These are phyloP conservation scores for Sipha flava DNA, from an alignment of 1,140 invertebrate genomes.

Conservation along the genomic window DNA sequence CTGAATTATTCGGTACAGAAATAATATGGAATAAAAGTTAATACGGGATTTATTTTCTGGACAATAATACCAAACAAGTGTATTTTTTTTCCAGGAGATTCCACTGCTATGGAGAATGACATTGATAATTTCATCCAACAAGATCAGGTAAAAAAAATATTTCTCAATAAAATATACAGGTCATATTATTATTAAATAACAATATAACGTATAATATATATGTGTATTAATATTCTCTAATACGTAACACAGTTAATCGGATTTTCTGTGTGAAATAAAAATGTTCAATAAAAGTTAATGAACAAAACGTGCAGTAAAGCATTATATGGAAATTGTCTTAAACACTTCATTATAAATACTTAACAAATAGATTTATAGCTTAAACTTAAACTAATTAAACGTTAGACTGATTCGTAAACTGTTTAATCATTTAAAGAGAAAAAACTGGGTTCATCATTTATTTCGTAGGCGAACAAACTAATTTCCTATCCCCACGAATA, in stretches of 20 bases:
- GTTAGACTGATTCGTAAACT: too few species aligned
- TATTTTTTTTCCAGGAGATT: slow-evolving; percentile 2
- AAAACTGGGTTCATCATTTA: background rate
- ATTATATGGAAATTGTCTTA: too few species aligned
- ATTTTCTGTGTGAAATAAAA: too few species aligned
- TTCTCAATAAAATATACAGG: background rate
- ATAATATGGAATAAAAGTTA: background rate
- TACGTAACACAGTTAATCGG: too few species aligned
- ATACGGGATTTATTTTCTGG: background rate
- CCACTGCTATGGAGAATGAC: background rate
- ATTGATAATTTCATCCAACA: slow-evolving; percentile 18
- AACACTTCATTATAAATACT: too few species aligned
- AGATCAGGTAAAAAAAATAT: background rate
- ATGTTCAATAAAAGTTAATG: too few species aligned
- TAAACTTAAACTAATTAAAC: too few species aligned
- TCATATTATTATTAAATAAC: background rate
- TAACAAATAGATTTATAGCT: too few species aligned
- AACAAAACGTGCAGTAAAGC: too few species aligned
- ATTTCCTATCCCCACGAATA: background rate
- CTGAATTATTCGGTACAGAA: background rate
- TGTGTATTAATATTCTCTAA: too few species aligned
- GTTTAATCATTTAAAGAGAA: background rate
- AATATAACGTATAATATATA: too few species aligned
- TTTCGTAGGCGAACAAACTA: background rate
- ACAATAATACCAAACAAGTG: background rate